Base-by-base conservation (phyloP, 2,113 vertebrate species). In the Semicossyphus pulcher region DNA sequence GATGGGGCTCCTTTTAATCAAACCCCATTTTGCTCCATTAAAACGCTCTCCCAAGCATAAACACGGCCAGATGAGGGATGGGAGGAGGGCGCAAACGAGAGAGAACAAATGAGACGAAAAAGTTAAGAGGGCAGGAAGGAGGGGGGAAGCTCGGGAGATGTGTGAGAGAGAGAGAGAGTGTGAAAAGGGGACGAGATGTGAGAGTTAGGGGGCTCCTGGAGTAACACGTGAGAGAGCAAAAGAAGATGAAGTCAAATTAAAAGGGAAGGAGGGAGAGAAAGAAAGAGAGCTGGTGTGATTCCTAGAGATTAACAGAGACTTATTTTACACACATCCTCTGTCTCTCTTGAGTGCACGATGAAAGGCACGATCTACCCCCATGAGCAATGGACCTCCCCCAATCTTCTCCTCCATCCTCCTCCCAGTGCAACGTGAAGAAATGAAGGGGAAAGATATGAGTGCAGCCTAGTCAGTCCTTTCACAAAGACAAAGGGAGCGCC, bases 1-100 rank as follows among this genome's bases (percentile, higher is more conserved):
- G 66, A 80, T 82, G 75, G 54, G 48, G 42, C 60, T 81, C 70
- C 82, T 78, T 88, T 88, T 87, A 87, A 92, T 91, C 85, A 90
- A 82, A 81, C 54, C 67, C 61, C 48, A 78, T 89, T 88, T 87
- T 70, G 48, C 77, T 76, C 73, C 76, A 90, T 86, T 85, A 86
- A 85, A 90, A 78, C 59, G 5, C 69, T 82, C 85, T 87, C 78
- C 72, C 76, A 83, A 84, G 81, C 81, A 87, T 84, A 80, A 88
- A 88, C 81, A 81, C 12, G 28, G 71, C 71, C 69, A 65, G 74
- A 66, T 78, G 61, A 83, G 32, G 25, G 56, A 69, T 54, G 60
- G 32, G 56, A 70, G 39, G 67, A 71, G 62, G 32, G 51, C 11
- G 57, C 74, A 72, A 81, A 80, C 21, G 41, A 75, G 67, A 56